phyloP scores from a whole-genome alignment of 1,140 invertebrate genomes.

The Anoplolepis gracilipes region DNA sequence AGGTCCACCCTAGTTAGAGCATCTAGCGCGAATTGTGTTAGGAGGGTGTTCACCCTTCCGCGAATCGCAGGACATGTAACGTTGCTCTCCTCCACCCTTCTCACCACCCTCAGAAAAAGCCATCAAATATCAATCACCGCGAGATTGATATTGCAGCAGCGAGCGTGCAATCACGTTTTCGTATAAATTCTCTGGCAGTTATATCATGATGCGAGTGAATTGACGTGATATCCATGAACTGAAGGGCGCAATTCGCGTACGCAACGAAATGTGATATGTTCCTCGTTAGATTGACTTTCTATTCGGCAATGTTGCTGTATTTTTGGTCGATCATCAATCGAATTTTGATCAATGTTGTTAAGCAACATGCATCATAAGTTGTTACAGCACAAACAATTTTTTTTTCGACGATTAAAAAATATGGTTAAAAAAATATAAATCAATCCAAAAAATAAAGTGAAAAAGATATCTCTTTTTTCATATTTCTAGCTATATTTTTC shows the following conservation, averaged over 20 bases:
- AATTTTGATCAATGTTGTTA: not conserved
- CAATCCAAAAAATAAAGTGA: not conserved
- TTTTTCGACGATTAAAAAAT: not conserved
- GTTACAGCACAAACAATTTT: not conserved
- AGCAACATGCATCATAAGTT: not conserved
- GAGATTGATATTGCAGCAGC: conserved; percentile 40
- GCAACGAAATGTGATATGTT: not conserved
- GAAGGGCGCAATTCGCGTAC: not conserved
- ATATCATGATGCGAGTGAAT: not conserved
- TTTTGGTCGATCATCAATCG: not conserved
- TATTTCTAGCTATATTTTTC: not conserved
- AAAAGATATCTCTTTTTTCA: not conserved
- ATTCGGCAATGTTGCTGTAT: not conserved
- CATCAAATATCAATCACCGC: conserved; percentile 50
- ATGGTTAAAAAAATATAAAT: not conserved
- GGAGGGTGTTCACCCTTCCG: conserved; percentile 3
- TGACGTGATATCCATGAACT: not conserved
- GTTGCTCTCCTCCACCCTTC: not conserved
- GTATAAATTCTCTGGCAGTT: conserved; percentile 3
- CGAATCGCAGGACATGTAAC: not conserved
- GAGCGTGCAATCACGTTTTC: conserved; percentile 14
- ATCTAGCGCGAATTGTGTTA: conserved; percentile 13
- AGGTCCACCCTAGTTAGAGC: not conserved
- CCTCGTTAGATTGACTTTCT: conserved; percentile 10
- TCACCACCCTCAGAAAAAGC: conserved; percentile 12